Evolutionary conservation across 2,797 vertebrate genomes (phyloP), one percentile per base, ranked within the genome.

Genomic region (Xerus rutilus): DNA sequence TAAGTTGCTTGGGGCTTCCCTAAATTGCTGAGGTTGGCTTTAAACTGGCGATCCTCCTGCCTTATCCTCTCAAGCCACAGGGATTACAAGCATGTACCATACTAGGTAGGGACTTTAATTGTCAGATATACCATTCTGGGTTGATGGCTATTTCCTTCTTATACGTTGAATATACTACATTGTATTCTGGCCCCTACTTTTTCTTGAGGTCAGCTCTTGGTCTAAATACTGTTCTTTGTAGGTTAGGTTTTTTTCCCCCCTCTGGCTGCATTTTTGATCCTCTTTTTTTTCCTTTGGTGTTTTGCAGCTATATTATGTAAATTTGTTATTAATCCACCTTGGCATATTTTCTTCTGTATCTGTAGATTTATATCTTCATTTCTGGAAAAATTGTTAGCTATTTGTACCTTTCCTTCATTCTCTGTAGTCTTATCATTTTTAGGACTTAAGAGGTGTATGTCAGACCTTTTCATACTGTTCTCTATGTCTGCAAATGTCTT

Each of bases 161-260:
- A 32, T 12, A 79, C 15, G 18, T 81, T 85, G 65, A 57, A 1
- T 20, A 25, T 25, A 59, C 23, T 23, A 25, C 9, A 9, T 9
- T 59, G 21, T 59, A 59, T 59, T 59, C 57, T 59, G 21, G 9
- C 57, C 84, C 77, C 21, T 83, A 0, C 59, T 88, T 95, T 93
- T 89, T 30, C 78, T 93, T 49, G 65, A 90, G 18, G 35, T 91
- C 28, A 45, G 8, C n/a, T 86, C 20, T 86, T 62, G 39, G 17
- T 91, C 74, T 86, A 17, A 65, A 76, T 86, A 57, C 28, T 47
- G 4, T 87, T 91, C 35, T 83, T 93, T 84, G 18, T 83, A 69
- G 47, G n/a, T 93, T 5, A 9, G 23, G 57, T 23, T 59, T 21
- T 76, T 74, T 2, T 47, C 65, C 52, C 30, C 47, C 70, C 54